A percentile compares a stretch with the other conserved stretches of the same genome.
These are phyloP conservation scores for Anorthoa munda DNA, from an alignment of 2,888 invertebrate genomes.

Conservation along the genomic window DNA sequence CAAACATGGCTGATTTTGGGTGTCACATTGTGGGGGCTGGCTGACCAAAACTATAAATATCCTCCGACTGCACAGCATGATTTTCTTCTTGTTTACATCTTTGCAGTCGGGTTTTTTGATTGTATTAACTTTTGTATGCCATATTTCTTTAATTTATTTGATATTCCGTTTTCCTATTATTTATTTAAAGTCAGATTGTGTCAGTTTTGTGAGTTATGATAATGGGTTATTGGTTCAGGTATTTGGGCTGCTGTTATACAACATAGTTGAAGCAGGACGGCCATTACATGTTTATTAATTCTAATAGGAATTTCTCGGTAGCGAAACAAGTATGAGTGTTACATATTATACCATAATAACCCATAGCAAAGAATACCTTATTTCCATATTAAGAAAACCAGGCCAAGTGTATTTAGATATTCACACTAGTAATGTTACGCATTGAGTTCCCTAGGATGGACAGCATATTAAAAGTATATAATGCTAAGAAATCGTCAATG, in stretches of 20 bases:
- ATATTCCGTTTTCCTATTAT: background rate
- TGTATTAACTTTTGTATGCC: too few relatives aligned
- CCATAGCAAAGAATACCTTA: background rate
- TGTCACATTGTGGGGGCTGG: too few relatives aligned
- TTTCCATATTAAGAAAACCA: slow-evolving; percentile 6
- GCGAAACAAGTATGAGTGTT: background rate
- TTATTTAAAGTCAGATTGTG: background rate
- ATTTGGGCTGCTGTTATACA: background rate
- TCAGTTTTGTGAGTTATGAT: too few relatives aligned
- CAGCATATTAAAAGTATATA: slow-evolving; percentile 5
- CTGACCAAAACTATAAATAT: too few relatives aligned
- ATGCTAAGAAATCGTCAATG: background rate
- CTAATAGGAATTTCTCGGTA: background rate
- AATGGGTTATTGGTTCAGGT: background rate
- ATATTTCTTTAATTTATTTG: too few relatives aligned
- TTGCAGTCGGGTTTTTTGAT: too few relatives aligned
- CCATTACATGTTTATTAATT: background rate
- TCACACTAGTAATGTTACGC: background rate
- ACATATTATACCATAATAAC: background rate
- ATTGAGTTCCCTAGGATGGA: slow-evolving; percentile 5
- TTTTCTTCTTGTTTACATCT: too few relatives aligned
- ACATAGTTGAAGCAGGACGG: background rate
- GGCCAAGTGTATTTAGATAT: slow-evolving; percentile 9
- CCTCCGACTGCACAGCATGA: too few relatives aligned
- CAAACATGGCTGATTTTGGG: too few relatives aligned